phyloP scores from a whole-genome alignment of 1,140 invertebrate species.

The Drosophila prosaltans region DNA sequence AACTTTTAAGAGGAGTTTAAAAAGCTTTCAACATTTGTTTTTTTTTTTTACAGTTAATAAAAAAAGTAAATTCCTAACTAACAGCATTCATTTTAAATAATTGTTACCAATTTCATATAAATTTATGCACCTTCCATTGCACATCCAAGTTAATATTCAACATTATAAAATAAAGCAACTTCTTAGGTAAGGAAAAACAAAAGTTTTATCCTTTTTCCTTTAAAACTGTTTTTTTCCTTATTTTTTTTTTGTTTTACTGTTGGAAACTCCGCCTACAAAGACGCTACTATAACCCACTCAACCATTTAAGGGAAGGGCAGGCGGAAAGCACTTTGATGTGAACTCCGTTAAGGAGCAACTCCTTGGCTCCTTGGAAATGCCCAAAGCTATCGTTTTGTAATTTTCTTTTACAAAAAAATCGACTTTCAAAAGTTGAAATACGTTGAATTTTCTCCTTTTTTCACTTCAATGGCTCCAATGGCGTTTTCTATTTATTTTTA shows the following conservation, averaged over 20 bases:
- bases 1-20: no score
- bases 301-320: constrained; percentile 5
- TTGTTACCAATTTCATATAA: no score
- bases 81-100: no score
- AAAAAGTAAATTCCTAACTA: no score
- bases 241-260: background rate
- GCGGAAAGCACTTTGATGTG: constrained; percentile 65
- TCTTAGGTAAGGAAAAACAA: no score
- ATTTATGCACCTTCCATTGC: no score
- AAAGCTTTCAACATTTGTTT: no score
- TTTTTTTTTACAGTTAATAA: no score
- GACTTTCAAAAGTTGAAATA: constrained; percentile 8
- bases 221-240: background rate
- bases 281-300: constrained; percentile 41
- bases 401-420: constrained; percentile 39
- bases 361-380: constrained; percentile 33
- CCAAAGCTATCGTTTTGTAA: constrained; percentile 65
- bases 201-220: background rate
- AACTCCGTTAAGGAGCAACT: constrained; percentile 40
- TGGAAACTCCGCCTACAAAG: constrained; percentile 44
- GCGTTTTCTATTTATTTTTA: constrained; percentile 19
- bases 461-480: constrained; percentile 31
- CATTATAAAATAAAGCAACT: no score
- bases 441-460: constrained; percentile 32
- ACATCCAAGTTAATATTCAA: no score